Evolutionary conservation across 2,113 vertebrate species (phyloP), one percentile per base, ranked within the genome.

Genomic region (Chitala chitala): DNA sequence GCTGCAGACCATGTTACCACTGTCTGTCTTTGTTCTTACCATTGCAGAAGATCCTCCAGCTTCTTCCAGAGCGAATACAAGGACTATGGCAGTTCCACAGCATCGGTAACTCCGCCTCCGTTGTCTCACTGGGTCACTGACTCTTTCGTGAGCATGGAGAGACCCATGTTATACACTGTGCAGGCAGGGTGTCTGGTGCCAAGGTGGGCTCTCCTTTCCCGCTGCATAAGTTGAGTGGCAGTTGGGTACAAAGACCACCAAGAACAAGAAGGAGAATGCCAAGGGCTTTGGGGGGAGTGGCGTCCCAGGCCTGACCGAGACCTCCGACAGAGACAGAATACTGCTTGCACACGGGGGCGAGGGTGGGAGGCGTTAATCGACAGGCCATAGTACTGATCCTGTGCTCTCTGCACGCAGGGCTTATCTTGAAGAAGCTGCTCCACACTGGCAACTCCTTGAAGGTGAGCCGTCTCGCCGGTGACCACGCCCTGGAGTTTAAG

Each of bases 61-160:
- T 98, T 77, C 92, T 99, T 81, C 97, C 97, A 13, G 97, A 99
- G 88, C 91, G 93, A 84, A 97, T 99, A 87, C 95, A 98, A 84
- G 93, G 93, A 72, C 88, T 95, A 84, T 99, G 96, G 96, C 97
- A 99, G 82, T 98, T 98, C 91, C 97, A 99, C 91, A 98, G 96
- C 89, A 99, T 99, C 73, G 95, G 97, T 99, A 89, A 91, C 8
- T 24, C 42, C 54, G 1, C 22, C n/a, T n/a, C n/a, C n/a, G n/a
- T n/a, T n/a, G n/a, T n/a, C n/a, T 20, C 36, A 38, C 6, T 24
- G 13, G 29, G 22, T 46, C 40, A 15, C 36, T 6, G n/a, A 24
- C 20, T 4, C 29, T 24, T 12, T 31, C 50, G 42, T 4, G 10
- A 7, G 17, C 1, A 20, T 36, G 64, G 58, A 65, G 64, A 53